These are phyloP conservation scores for Macrosiphum euphorbiae DNA, from an alignment of 2,888 invertebrate genomes.

Conservation along the genomic window DNA sequence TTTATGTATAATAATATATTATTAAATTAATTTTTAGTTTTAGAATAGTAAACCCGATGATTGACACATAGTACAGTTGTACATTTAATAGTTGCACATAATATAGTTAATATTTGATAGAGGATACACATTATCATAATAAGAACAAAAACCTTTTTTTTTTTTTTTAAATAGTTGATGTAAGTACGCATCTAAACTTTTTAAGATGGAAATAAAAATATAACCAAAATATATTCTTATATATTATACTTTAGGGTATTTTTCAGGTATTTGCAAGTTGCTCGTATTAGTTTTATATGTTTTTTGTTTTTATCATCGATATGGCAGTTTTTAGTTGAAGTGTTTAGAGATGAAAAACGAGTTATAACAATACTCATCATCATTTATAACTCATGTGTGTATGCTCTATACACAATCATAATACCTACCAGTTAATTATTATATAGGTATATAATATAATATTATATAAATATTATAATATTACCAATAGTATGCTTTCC, in stretches of 20 bases:
- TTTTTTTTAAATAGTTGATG: too few relatives aligned
- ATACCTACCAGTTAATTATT: not conserved
- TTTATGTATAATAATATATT: not conserved
- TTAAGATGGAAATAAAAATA: too few relatives aligned
- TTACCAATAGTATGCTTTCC: conserved; percentile 77
- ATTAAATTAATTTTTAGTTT: not conserved
- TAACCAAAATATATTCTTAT: too few relatives aligned
- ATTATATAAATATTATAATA: too few relatives aligned
- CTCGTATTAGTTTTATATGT: not conserved
- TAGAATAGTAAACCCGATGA: not conserved
- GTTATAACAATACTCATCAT: not conserved
- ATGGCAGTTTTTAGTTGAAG: not conserved
- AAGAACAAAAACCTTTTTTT: too few relatives aligned
- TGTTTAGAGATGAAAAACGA: not conserved
- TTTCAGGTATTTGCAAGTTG: too few relatives aligned
- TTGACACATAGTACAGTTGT: not conserved
- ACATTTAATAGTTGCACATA: too few relatives aligned
- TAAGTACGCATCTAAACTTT: too few relatives aligned
- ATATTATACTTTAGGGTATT: not conserved
- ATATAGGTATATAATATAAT: too few relatives aligned
- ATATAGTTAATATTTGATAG: too few relatives aligned
- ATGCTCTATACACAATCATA: not conserved
- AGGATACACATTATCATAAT: too few relatives aligned
- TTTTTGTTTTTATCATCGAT: not conserved
- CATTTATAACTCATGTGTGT: not conserved